Percentiles rank a stretch among this genome's conserved stretches.
Evolutionary conservation across 2,113 vertebrate genomes (phyloP).

Genomic region (Misgurnus anguillicaudatus): DNA sequence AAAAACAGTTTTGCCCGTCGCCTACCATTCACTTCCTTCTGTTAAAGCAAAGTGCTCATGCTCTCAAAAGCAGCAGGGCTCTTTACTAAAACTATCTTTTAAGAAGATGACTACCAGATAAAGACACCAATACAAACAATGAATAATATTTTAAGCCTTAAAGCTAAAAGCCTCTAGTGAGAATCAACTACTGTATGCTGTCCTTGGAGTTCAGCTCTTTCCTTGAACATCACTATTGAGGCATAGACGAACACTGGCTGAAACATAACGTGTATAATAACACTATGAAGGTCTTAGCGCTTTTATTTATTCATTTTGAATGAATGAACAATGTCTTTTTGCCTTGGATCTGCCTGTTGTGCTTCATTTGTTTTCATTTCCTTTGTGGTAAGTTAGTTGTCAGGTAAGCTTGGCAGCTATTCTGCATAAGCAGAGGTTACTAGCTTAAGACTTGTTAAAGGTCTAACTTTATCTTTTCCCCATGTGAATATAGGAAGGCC

Average conservation of each 20-base stretch:
- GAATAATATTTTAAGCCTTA: constrained; percentile 54
- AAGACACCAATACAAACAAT: constrained; percentile 49
- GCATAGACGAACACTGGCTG: constrained; percentile 1
- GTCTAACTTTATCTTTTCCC: constrained; percentile 49
- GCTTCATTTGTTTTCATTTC: background rate
- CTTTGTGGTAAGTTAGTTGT: constrained; percentile 5
- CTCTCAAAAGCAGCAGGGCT: constrained; percentile 25
- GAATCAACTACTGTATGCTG: background rate
- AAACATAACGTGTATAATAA: constrained; percentile 1
- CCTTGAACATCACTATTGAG: background rate
- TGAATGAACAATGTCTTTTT: background rate
- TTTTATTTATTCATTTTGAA: constrained; percentile 35
- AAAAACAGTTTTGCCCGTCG: background rate
- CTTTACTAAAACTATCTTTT: constrained; percentile 55
- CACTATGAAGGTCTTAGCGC: background rate
- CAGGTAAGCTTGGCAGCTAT: constrained; percentile 41
- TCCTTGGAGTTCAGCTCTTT: background rate
- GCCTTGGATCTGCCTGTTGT: background rate
- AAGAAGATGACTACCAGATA: constrained; percentile 46
- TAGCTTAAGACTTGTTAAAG: constrained; percentile 45
- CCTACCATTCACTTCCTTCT: background rate
- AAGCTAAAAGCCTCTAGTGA: constrained; percentile 47
- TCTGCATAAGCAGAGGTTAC: constrained; percentile 59
- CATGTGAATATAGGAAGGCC: constrained; percentile 48
- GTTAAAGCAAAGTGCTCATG: constrained; percentile 39